phyloP scores from a whole-genome alignment of 37 sponge, comb jelly and placozoan genomes.

The Diacarnus erythraeanus region DNA sequence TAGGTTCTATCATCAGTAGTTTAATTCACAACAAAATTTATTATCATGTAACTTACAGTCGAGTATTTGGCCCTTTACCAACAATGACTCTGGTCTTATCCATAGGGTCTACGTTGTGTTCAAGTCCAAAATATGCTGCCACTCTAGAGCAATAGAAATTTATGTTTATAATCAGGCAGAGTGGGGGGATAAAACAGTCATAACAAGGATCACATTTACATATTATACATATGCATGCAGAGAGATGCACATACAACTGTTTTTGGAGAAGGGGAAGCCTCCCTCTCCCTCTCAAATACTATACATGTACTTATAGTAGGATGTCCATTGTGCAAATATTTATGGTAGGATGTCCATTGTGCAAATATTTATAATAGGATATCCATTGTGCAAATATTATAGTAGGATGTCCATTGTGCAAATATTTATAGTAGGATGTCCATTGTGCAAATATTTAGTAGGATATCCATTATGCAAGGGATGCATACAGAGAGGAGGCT shows the following conservation, averaged over 20 bases:
- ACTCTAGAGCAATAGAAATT: slow-evolving; percentile 54
- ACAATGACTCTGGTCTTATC: slow-evolving; percentile 80
- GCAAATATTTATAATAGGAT: too few relatives aligned
- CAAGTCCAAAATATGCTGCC: slow-evolving; percentile 91
- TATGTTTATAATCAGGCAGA: too few relatives aligned
- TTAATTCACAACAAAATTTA: too few relatives aligned
- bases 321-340: background rate
- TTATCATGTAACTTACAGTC: slow-evolving; percentile 92
- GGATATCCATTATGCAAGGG: too few relatives aligned
- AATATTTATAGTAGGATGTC: too few relatives aligned
- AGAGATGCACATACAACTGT: background rate
- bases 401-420: too few relatives aligned
- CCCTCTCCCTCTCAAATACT: background rate
- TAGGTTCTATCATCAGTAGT: too few relatives aligned
- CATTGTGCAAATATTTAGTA: too few relatives aligned
- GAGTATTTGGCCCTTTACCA: slow-evolving; percentile 71
- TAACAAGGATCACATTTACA: too few relatives aligned
- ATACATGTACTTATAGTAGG: background rate
- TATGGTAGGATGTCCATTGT: background rate
- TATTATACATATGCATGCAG: background rate
- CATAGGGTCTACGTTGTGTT: slow-evolving; percentile 85
- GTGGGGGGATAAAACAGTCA: too few relatives aligned
- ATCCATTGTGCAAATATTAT: too few relatives aligned
- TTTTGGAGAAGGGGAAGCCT: background rate
- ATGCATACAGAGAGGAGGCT: too few relatives aligned